phyloP scores from a whole-genome alignment of 2,888 invertebrate genomes.

The Sesia bembeciformis region DNA sequence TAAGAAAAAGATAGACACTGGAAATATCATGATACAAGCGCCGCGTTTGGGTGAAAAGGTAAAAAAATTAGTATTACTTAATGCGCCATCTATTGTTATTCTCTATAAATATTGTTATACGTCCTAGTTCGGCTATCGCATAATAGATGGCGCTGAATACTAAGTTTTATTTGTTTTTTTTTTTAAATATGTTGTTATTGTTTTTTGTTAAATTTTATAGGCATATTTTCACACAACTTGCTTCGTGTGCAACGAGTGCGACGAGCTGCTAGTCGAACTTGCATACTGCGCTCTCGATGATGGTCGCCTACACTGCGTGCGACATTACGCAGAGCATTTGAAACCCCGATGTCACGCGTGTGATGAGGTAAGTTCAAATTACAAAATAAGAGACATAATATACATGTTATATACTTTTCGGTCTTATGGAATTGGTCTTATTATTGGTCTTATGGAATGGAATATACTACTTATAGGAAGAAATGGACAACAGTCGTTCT shows the following conservation, averaged over 20 bases:
- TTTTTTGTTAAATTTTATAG: constrained; percentile 27
- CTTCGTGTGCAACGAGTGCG: constrained; percentile 91
- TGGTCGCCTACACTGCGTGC: constrained; percentile 90
- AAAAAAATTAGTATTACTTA: constrained; percentile 10
- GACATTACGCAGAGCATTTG: constrained; percentile 96
- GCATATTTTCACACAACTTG: constrained; percentile 93
- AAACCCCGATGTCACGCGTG: constrained; percentile 97
- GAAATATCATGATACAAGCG: constrained; percentile 89
- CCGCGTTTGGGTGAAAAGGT: constrained; percentile 84
- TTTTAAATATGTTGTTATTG: too few species aligned
- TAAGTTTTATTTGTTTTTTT: neutral
- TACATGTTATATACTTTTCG: neutral
- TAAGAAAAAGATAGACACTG: constrained; percentile 83
- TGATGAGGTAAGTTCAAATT: constrained; percentile 89
- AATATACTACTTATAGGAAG: too few species aligned
- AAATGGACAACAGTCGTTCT: too few species aligned
- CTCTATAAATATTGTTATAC: too few species aligned
- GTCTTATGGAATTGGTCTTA: too few species aligned
- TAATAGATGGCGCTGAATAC: constrained; percentile 21
- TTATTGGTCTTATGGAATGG: too few species aligned
- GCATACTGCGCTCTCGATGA: constrained; percentile 96
- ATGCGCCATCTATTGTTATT: constrained; percentile 17
- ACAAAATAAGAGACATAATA: neutral
- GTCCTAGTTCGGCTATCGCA: neutral
- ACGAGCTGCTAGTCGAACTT: constrained; percentile 95